Evolutionary conservation across 1,140 invertebrate species (phyloP).

Genomic region (Tribolium castaneum): DNA sequence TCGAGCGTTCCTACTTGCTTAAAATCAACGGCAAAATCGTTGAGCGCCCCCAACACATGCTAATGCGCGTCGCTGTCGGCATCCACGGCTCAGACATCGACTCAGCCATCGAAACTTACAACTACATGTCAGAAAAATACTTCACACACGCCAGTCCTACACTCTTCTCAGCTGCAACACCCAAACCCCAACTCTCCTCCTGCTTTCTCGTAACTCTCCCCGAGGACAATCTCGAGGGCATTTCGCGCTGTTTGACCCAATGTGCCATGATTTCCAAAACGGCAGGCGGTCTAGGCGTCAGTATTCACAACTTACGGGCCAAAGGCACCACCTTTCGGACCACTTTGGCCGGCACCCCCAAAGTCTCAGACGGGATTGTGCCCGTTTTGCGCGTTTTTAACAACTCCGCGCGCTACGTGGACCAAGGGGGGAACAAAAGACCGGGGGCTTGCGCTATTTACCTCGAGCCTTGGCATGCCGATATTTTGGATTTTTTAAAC

Average conservation of each 20-base stretch:
- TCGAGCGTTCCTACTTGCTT: slow-evolving; percentile 95
- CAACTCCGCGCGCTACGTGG: slow-evolving; percentile 96
- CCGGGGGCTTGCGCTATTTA: slow-evolving; percentile 99
- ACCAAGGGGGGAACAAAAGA: slow-evolving; percentile 98
- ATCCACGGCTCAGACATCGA: slow-evolving; percentile 97
- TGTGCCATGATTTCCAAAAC: slow-evolving; percentile 98
- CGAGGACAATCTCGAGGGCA: slow-evolving; percentile 97
- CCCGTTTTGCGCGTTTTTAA: slow-evolving; percentile 98
- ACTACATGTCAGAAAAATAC: slow-evolving; percentile 93
- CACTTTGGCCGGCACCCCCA: slow-evolving; percentile 95
- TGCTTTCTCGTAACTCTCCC: slow-evolving; percentile 97
- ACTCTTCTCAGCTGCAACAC: slow-evolving; percentile 95
- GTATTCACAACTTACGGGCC: slow-evolving; percentile 95
- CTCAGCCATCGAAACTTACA: slow-evolving; percentile 95
- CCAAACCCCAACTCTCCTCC: slow-evolving; percentile 91
- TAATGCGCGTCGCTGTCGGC: slow-evolving; percentile 97
- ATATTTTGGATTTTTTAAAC: slow-evolving; percentile 86
- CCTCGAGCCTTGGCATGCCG: slow-evolving; percentile 98
- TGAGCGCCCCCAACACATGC: slow-evolving; percentile 97
- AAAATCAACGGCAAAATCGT: slow-evolving; percentile 95
- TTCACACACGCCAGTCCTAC: slow-evolving; percentile 99
- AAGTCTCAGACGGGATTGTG: slow-evolving; percentile 95
- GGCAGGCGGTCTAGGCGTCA: slow-evolving; percentile 97
- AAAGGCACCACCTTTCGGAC: slow-evolving; percentile 73
- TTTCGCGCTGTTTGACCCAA: slow-evolving; percentile 93